Evolutionary conservation across 2,797 vertebrate genomes (phyloP).

Genomic region (Pangasius larnaudii): DNA sequence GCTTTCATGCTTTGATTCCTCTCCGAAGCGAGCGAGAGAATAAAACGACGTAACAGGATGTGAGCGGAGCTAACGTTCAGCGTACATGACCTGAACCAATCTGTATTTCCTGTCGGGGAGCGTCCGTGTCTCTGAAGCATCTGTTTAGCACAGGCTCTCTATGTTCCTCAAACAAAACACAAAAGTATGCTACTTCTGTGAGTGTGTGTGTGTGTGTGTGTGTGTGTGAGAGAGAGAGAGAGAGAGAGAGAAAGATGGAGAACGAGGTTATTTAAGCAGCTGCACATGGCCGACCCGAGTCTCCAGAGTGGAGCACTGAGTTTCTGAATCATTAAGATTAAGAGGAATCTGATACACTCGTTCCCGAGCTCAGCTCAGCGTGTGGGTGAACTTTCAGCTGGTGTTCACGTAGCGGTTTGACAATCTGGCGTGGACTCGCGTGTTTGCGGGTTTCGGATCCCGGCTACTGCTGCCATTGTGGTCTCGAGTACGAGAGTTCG

Average conservation of each 20-base stretch:
- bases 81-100: conserved; percentile 24
- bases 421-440: background rate
- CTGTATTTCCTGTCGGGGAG: conserved; percentile 35
- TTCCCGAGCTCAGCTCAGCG: conserved; percentile 1
- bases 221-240: background rate
- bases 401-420: conserved; percentile 8
- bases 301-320: conserved; percentile 19
- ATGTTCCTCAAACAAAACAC: conserved; percentile 31
- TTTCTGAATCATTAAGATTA: conserved; percentile 37
- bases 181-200: conserved; percentile 10
- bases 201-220: conserved; percentile 4
- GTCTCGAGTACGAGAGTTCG: background rate
- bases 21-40: background rate
- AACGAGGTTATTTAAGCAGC: conserved; percentile 35
- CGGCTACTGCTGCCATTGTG: conserved; percentile 15
- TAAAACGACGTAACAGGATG: conserved; percentile 20
- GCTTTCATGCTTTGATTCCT: background rate
- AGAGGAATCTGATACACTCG: conserved; percentile 22
- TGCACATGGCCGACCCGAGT: conserved; percentile 6
- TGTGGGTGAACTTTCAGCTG: conserved; percentile 15
- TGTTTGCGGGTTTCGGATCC: conserved; percentile 2
- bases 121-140: conserved; percentile 18
- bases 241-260: background rate
- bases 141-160: conserved; percentile 24
- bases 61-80: background rate